Base-by-base conservation (phyloP, 2,888 invertebrate genomes). In the Nomada flava region DNA sequence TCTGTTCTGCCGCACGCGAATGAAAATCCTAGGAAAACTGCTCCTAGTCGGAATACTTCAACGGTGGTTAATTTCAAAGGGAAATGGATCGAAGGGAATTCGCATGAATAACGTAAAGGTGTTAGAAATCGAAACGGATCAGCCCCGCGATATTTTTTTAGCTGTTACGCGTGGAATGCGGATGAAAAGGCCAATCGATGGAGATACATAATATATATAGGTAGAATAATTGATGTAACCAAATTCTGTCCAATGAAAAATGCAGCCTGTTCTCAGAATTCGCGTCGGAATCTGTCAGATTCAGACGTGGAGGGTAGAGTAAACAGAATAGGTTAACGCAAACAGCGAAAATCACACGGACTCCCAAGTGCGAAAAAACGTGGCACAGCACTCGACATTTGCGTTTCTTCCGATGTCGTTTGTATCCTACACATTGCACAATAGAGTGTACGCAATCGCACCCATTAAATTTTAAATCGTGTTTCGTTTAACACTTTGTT, bases 251-350 rank as follows among this genome's bases (percentile, higher is more conserved):
- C 18, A 2, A 20, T 60, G 5, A 60, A 36, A 70, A 20, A 57
- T 57, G 42, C 2, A 44, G 9, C 11, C 11, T 0, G n/a, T 1
- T 23, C n/a, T 53, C 53, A 18, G 29, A 7, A 29, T 15, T 20
- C 59, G 2, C 18, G 60, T 47, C 47, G 15, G 47, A 3, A 15
- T 47, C 70, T 36, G 50, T 62, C n/a, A 59, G 70, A 60, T 50
- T 70, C 47, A 70, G 60, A 42, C 29, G 47, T 23, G 2, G 18
- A 18, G 50, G 15, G 20, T 10, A 13, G 10, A 15, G 20, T 60
- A 71, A 71, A 71, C 60, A 52, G 70, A 71, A 71, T 71, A 62
- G 60, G 36, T 62, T 60, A 62, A 50, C 52, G 50, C n/a, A 62
- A 36, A 20, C 18, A 11, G 5, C 15, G 50, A 62, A 71, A 47